phyloP scores from a whole-genome alignment of 2,113 vertebrate species.

The Ancistrus triradiatus region DNA sequence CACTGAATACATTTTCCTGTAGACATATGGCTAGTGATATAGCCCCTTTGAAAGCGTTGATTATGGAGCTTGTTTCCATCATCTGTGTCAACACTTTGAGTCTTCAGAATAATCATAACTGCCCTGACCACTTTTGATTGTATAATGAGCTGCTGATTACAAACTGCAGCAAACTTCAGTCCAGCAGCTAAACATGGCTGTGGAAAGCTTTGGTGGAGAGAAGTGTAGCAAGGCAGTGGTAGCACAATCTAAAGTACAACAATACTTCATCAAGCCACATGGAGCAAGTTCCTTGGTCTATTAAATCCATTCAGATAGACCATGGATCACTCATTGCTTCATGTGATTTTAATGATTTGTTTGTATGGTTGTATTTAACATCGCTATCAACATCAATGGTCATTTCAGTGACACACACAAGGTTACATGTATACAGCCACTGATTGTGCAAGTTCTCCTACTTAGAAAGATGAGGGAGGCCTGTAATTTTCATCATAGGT shows the following conservation, averaged over 20 bases:
- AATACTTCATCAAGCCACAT: slow-evolving; percentile 1
- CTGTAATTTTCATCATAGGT: too few species aligned
- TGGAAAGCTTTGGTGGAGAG: slow-evolving; percentile 71
- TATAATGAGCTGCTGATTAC: slow-evolving; percentile 87
- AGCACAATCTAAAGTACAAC: slow-evolving; percentile 52
- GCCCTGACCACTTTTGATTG: slow-evolving; percentile 81
- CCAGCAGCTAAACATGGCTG: slow-evolving; percentile 73
- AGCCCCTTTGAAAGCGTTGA: slow-evolving; percentile 11
- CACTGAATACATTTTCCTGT: too few species aligned
- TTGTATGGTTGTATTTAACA: too few species aligned
- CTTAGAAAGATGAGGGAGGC: too few species aligned
- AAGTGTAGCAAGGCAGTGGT: slow-evolving; percentile 73
- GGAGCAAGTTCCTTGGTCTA: not conserved
- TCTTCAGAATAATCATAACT: slow-evolving; percentile 43
- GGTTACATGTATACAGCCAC: too few species aligned
- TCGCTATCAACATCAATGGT: too few species aligned
- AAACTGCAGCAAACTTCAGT: slow-evolving; percentile 74
- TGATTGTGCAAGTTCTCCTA: too few species aligned
- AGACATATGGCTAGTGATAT: too few species aligned
- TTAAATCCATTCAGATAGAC: too few species aligned
- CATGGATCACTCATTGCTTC: too few species aligned
- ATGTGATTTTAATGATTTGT: too few species aligned
- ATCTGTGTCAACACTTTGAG: slow-evolving; percentile 11
- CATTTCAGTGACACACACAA: too few species aligned
- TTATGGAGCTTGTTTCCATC: slow-evolving; percentile 12